These are phyloP conservation scores for Actinia equina DNA, from an alignment of 64 coral and sea anemone genomes.

Conservation along the genomic window DNA sequence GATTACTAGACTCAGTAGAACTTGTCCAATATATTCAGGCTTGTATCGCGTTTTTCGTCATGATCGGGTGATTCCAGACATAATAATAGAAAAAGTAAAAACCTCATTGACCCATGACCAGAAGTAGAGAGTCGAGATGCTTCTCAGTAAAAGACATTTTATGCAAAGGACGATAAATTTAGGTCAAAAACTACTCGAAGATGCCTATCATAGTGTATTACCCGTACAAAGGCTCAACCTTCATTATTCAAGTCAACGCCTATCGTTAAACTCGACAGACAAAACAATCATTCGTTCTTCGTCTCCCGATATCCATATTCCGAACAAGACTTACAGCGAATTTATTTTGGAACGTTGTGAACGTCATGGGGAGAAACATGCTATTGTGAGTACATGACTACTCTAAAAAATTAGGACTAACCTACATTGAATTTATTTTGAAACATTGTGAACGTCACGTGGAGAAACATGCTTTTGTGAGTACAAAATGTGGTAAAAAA, in stretches of 20 bases:
- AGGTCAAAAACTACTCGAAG: neutral
- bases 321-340: conserved; percentile 9
- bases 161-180: neutral
- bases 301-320: neutral
- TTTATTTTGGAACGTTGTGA: conserved; percentile 13
- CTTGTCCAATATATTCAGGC: too few species aligned
- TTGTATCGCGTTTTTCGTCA: too few species aligned
- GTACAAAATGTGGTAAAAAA: too few species aligned
- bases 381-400: neutral
- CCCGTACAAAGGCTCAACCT: neutral
- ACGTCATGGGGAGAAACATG: neutral
- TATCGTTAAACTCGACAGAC: neutral
- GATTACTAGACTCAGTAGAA: too few species aligned
- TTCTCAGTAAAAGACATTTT: neutral
- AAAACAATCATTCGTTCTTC: neutral
- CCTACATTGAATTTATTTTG: conserved; percentile 5
- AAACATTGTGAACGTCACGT: neutral
- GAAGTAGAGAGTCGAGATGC: too few species aligned
- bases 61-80: too few species aligned
- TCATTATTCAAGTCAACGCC: neutral
- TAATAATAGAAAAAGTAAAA: too few species aligned
- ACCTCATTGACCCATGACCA: too few species aligned
- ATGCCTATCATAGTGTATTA: neutral
- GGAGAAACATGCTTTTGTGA: neutral
- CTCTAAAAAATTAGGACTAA: too few species aligned